phyloP scores from a whole-genome alignment of 2,888 invertebrate genomes.

The Drepanosiphum platanoidis region DNA sequence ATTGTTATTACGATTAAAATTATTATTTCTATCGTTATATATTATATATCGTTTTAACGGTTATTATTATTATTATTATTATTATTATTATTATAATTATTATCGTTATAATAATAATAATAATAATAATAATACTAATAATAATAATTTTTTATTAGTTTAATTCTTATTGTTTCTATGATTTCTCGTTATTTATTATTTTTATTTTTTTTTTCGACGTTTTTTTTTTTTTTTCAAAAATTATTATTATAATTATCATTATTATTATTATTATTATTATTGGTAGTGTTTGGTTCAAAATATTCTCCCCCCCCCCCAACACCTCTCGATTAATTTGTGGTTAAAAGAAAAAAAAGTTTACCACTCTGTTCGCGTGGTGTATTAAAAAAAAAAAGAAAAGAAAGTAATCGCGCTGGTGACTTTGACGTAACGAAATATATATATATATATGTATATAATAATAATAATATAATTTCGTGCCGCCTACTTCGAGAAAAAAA shows the following conservation, averaged over 20 bases:
- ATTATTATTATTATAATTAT: conserved; percentile 35
- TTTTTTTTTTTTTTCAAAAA: not conserved
- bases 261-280: conserved; percentile 30
- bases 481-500: too few species aligned
- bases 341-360: conserved; percentile 46
- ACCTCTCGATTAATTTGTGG: conserved; percentile 21
- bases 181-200: not conserved
- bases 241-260: conserved; percentile 4
- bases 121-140: not conserved
- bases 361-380: not conserved
- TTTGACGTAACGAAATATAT: not conserved
- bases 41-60: not conserved
- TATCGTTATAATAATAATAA: not conserved
- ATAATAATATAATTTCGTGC: not conserved
- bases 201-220: not conserved
- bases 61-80: not conserved
- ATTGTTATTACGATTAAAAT: not conserved
- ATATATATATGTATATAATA: conserved; percentile 20
- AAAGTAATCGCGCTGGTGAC: not conserved
- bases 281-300: conserved; percentile 63
- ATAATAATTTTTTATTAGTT: not conserved
- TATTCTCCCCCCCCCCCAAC: too few species aligned
- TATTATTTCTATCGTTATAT: not conserved
- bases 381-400: not conserved
- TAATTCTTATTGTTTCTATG: not conserved